phyloP scores from a whole-genome alignment of 2,113 vertebrate genomes.

The Scortum barcoo region DNA sequence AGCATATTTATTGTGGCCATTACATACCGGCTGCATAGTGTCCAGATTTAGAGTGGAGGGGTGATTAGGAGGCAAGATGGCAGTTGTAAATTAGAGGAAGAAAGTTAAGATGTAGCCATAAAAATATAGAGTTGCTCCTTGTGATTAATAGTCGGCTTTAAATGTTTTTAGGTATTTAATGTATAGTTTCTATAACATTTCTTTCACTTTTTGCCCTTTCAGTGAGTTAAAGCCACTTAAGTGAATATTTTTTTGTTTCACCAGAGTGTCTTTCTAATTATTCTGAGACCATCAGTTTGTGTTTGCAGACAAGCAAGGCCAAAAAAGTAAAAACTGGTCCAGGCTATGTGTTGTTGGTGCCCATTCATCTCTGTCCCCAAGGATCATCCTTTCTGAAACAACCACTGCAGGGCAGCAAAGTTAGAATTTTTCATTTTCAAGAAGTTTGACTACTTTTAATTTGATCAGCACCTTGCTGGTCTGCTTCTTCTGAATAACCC shows the following conservation, averaged over 20 bases:
- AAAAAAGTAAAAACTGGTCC: background rate
- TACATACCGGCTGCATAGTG: conserved; percentile 29
- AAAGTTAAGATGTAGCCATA: conserved; percentile 41
- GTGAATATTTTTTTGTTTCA: background rate
- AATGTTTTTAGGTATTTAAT: background rate
- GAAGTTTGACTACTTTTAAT: background rate
- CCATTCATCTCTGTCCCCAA: too few species aligned
- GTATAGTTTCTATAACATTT: background rate
- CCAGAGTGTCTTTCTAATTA: background rate
- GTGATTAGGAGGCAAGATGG: conserved; percentile 28
- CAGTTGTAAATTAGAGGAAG: conserved; percentile 42
- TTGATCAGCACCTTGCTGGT: background rate
- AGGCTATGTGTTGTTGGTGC: background rate
- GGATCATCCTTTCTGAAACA: too few species aligned
- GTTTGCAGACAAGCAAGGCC: background rate
- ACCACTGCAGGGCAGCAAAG: background rate
- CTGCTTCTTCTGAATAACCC: background rate
- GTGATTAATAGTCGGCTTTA: conserved; percentile 26
- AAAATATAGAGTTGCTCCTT: conserved; percentile 6
- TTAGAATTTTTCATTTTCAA: background rate
- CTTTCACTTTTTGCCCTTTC: background rate
- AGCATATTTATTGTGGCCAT: conserved; percentile 56
- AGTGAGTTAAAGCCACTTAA: background rate
- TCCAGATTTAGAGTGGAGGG: conserved; percentile 43
- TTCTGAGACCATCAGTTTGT: background rate